Base-by-base conservation (phyloP, 1,140 invertebrate genomes). In the Hyles vespertilio region DNA sequence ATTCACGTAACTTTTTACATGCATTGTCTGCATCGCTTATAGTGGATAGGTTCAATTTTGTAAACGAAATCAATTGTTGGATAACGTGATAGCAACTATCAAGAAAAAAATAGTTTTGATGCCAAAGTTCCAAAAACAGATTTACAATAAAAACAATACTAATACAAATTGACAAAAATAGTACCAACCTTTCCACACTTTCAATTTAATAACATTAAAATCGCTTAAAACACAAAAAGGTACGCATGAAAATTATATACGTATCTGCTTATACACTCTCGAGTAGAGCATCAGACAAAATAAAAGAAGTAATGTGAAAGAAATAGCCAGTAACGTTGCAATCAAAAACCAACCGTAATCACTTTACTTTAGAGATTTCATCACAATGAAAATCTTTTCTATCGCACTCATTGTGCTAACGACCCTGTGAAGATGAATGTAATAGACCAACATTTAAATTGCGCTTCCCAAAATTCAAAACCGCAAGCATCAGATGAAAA, bases 391-490 rank as follows among this genome's bases (percentile, higher is more conserved):
- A 40, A 46, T 44, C 32, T 46, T 59, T 45, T 32, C 46, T 32
- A 58, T 46, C 46, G 56, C 58, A 56, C 57, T 58, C 60, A 61
- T 63, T 69, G 45, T 45, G 33, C 62, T 70, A 63, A 65, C 62
- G 58, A 64, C 50, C 65, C 61, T 67, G 58, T 64, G 55, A 67
- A 67, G 63, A 70, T 60, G 49, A 56, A 50, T n/a, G 54, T 53
- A 58, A 40, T 53, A 8, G 33, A 44, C 61, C 43, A 67, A 52
- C 11, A 58, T 63, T 50, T 22, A 22, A 22, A 7, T 56, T 34
- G 46, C 52, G 52, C 61, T 3, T 45, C 2, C 1, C 10, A 34
- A 56, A 55, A 10, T 33, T 32, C 11, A 47, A 8, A 8, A 5
- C 9, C n/a, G 11, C 22, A 60, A 40, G 46, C 11, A 7, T 10